Conservation (phyloP, 2,113 vertebrate species). For the Oxyura jamaicensis region DNA sequence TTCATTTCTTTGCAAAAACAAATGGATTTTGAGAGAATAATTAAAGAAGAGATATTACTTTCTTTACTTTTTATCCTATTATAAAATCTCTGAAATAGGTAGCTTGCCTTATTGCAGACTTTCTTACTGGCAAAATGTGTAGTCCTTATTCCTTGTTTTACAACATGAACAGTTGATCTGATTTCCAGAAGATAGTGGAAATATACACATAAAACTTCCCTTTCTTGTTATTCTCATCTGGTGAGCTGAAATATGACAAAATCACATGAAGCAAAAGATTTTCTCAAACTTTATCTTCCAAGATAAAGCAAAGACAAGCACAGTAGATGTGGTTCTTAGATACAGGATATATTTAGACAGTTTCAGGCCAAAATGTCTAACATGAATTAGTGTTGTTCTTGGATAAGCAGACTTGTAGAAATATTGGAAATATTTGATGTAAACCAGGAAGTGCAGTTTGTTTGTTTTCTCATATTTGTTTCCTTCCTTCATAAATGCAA, state of each 20-base stretch:
- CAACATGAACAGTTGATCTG: not conserved
- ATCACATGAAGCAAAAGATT: not conserved
- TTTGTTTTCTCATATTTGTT: not conserved
- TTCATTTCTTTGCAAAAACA: not conserved
- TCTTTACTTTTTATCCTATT: not conserved
- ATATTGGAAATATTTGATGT: conserved; percentile 17
- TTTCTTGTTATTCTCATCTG: not conserved
- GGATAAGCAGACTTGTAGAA: not conserved
- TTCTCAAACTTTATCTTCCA: conserved; percentile 9
- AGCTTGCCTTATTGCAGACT: not conserved
- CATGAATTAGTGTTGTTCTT: not conserved
- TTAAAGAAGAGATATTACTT: not conserved
- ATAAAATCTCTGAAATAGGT: not conserved
- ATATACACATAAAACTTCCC: not conserved
- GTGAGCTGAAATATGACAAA: not conserved
- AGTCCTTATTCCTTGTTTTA: not conserved
- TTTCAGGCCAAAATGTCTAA: conserved; percentile 49
- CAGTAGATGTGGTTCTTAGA: not conserved
- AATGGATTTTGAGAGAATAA: not conserved
- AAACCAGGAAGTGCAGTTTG: not conserved
- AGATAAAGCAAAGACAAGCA: not conserved
- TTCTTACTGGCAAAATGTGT: not conserved
- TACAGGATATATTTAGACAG: conserved; percentile 18
- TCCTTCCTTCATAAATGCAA: not conserved
- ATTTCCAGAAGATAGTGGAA: not conserved